These are phyloP conservation scores for Sparidentex hasta DNA, from an alignment of 2,797 vertebrate genomes.

Conservation along the genomic window DNA sequence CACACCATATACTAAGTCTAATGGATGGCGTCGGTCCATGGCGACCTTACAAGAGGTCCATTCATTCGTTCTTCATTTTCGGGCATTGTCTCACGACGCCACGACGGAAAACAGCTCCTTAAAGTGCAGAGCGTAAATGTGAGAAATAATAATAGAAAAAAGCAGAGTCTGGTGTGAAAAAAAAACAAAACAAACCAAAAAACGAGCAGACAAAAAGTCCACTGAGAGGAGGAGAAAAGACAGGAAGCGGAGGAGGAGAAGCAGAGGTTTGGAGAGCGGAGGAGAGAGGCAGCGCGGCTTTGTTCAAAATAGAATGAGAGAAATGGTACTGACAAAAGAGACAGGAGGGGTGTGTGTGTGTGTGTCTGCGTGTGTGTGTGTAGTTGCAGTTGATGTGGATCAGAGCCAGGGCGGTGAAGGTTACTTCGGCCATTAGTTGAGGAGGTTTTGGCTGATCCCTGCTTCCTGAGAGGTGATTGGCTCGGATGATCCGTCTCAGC, in stretches of 20 bases:
- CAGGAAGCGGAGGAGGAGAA: slow-evolving; percentile 59
- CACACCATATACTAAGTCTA: not conserved
- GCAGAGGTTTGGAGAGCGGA: slow-evolving; percentile 28
- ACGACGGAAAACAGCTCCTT: slow-evolving; percentile 16
- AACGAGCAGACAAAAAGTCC: slow-evolving; percentile 47
- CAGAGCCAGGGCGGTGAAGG: slow-evolving; percentile 49
- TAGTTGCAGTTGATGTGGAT: not conserved
- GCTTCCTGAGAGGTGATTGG: slow-evolving; percentile 70
- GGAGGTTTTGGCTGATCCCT: slow-evolving; percentile 65
- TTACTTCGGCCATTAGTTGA: slow-evolving; percentile 60
- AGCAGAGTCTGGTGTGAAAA: slow-evolving; percentile 44
- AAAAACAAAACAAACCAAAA: slow-evolving; percentile 15
- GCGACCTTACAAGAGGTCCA: slow-evolving; percentile 1
- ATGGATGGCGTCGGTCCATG: not conserved
- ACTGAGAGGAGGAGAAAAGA: slow-evolving; percentile 49
- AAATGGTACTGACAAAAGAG: slow-evolving; percentile 59
- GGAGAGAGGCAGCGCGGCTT: slow-evolving; percentile 54
- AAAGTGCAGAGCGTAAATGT: slow-evolving; percentile 47
- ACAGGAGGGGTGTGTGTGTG: slow-evolving; percentile 30
- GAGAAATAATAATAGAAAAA: slow-evolving; percentile 8
- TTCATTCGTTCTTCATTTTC: slow-evolving; percentile 14
- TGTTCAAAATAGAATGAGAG: slow-evolving; percentile 60
- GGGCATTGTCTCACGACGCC: not conserved
- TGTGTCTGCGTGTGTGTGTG: slow-evolving; percentile 41
- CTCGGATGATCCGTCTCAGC: slow-evolving; percentile 49